A percentile compares a stretch with the other conserved stretches of the same genome.
phyloP scores from a whole-genome alignment of 1,140 invertebrate species.

The Galendromus occidentalis region DNA sequence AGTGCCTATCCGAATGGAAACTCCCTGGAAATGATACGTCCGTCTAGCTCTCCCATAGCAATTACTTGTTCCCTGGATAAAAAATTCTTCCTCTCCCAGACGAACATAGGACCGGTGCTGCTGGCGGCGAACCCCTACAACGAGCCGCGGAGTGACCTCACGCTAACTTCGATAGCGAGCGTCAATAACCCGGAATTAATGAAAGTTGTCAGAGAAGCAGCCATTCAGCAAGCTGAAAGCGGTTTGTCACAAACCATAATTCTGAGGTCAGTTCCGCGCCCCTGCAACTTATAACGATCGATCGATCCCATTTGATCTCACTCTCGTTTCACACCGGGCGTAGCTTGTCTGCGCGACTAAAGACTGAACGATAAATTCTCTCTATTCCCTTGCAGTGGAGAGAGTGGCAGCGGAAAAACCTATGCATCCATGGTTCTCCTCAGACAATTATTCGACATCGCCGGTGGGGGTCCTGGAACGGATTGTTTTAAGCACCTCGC shows the following conservation, averaged over 20 bases:
- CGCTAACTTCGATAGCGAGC: slow-evolving; percentile 46
- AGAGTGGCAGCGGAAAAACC: slow-evolving; percentile 83
- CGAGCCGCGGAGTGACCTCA: slow-evolving; percentile 63
- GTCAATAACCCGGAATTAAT: slow-evolving; percentile 50
- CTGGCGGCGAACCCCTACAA: slow-evolving; percentile 70
- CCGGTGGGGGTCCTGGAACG: slow-evolving; percentile 75
- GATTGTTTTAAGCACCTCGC: slow-evolving; percentile 90
- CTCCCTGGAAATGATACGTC: not conserved
- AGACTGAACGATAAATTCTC: not conserved
- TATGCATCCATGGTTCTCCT: slow-evolving; percentile 75
- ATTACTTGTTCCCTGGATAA: not conserved
- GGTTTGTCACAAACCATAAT: slow-evolving; percentile 87
- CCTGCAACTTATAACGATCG: not conserved
- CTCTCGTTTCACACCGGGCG: not conserved
- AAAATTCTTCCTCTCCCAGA: slow-evolving; percentile 39
- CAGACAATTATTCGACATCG: slow-evolving; percentile 71
- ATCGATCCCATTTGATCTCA: slow-evolving; percentile 8
- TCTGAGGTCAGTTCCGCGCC: slow-evolving; percentile 46
- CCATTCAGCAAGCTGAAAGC: slow-evolving; percentile 74
- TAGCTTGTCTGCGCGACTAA: not conserved
- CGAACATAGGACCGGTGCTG: slow-evolving; percentile 72
- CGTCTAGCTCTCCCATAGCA: not conserved
- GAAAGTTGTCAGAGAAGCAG: slow-evolving; percentile 69
- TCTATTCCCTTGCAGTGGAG: slow-evolving; percentile 38
- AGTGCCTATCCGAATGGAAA: slow-evolving; percentile 30